Base-by-base conservation (phyloP, 2,888 invertebrate genomes). In the Amphipyra tragopoginis region DNA sequence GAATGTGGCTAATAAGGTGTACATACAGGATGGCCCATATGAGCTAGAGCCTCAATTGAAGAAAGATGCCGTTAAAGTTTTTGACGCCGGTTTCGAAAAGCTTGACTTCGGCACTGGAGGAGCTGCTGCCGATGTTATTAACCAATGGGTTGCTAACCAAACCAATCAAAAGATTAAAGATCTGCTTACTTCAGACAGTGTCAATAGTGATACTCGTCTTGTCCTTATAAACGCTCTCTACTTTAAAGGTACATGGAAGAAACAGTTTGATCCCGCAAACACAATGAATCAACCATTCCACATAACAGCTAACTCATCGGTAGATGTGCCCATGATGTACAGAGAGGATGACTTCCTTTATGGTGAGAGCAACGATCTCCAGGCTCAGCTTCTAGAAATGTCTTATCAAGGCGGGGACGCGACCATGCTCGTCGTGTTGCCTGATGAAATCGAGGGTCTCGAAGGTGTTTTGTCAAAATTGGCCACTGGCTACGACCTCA, bases 191-290 rank as follows among this genome's bases (percentile, higher is more conserved):
- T 13, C 96, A 1, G 96, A 94, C 71, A 93, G 95, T 79, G 84
- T 98, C 0, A 80, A 91, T 81, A 50, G 54, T 0, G 82, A 90
- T 0, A 97, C 97, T 0, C 94, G 96, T 52, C 88, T 98, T 60
- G 96, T 98, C 2, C 95, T 98, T 5, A 96, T 98, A 2, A 98
- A 98, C 86, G 98, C 98, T 0, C 96, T 98, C 13, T 98, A 98
- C 86, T 98, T 98, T 91, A 98, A 98, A 94, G 97, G 97, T 2
- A 93, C 95, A 39, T 98, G 98, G 98, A 87, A 92, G 44, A 86
- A 95, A 36, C 95, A 96, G 76, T 99, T 98, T 82, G 85, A 96
- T 26, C 82, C 93, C 0, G 79, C 82, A 0, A 36, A 77, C 2
- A 98, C 98, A 0, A 75, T 65, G 13, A 92, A 96, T 0, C 94